Evolutionary conservation across 1,140 invertebrate genomes (phyloP).

Genomic region (Theocolax elegans): DNA sequence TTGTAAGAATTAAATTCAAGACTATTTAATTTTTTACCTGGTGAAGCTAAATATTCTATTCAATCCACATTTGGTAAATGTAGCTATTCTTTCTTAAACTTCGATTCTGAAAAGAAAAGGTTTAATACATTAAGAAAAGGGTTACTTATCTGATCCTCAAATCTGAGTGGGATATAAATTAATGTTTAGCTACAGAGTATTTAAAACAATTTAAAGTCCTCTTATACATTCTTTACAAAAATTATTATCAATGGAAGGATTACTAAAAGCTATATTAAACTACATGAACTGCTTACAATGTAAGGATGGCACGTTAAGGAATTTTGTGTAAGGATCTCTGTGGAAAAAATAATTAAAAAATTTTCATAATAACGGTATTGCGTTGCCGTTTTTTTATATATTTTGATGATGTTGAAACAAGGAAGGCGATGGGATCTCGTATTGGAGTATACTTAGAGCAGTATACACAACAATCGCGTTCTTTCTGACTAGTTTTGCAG

Average conservation of each 20-base stretch:
- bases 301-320: conserved; percentile 2
- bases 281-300: conserved; percentile 30
- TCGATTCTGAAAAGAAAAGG: background rate
- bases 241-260: conserved; percentile 38
- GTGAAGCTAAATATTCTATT: conserved; percentile 19
- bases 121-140: background rate
- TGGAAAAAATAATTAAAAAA: conserved; percentile 29
- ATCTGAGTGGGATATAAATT: conserved; percentile 8
- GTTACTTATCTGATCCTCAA: conserved; percentile 31
- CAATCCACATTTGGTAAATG: conserved; percentile 21
- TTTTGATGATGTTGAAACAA: conserved; percentile 38
- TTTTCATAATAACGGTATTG: conserved; percentile 26
- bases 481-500: conserved; percentile 40
- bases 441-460: conserved; percentile 44
- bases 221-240: conserved; percentile 27
- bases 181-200: background rate
- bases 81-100: conserved; percentile 12
- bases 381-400: conserved; percentile 40
- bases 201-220: conserved; percentile 20
- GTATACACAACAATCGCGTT: conserved; percentile 47
- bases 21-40: conserved; percentile 22
- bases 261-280: conserved; percentile 24
- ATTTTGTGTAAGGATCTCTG: conserved; percentile 27
- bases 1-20: conserved; percentile 2
- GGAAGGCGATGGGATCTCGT: conserved; percentile 41